Conservation (phyloP, 1,140 invertebrate species). For the Zaprionus lachaisei region DNA sequence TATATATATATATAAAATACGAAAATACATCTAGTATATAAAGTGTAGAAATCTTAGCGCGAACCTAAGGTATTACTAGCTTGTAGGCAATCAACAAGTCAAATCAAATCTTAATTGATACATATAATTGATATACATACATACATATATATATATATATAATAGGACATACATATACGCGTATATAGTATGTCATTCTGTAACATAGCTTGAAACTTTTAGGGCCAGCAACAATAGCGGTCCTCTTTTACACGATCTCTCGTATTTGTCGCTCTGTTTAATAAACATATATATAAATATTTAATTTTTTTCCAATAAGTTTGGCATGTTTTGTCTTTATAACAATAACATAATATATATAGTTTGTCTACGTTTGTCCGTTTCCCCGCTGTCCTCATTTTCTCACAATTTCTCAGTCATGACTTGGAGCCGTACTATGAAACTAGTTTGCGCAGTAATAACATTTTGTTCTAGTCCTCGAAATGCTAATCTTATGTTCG, state of each 20-base stretch:
- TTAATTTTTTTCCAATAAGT: conserved; percentile 22
- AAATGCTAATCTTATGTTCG: neutral
- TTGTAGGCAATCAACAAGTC: conserved; percentile 82
- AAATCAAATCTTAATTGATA: conserved; percentile 73
- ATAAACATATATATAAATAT: conserved; percentile 15
- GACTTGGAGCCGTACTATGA: conserved; percentile 21
- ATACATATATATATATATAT: conserved; percentile 11
- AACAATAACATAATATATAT: neutral
- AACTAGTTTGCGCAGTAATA: conserved; percentile 30
- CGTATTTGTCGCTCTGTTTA: conserved; percentile 74
- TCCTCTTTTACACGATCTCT: conserved; percentile 75
- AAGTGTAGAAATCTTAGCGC: conserved; percentile 77
- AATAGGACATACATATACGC: conserved; percentile 3
- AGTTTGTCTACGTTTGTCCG: conserved; percentile 55
- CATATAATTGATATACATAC: conserved; percentile 50
- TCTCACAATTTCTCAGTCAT: conserved; percentile 14
- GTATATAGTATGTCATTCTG: conserved; percentile 33
- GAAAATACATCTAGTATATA: conserved; percentile 55
- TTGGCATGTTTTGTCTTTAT: conserved; percentile 18
- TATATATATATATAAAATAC: conserved; percentile 21
- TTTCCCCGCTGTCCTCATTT: neutral
- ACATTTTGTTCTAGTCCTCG: conserved; percentile 41
- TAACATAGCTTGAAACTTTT: conserved; percentile 65
- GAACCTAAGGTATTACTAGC: conserved; percentile 82
- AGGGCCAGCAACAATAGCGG: conserved; percentile 46